Evolutionary conservation across 2,888 invertebrate genomes (phyloP).

Genomic region (Dryadula phaetusa): DNA sequence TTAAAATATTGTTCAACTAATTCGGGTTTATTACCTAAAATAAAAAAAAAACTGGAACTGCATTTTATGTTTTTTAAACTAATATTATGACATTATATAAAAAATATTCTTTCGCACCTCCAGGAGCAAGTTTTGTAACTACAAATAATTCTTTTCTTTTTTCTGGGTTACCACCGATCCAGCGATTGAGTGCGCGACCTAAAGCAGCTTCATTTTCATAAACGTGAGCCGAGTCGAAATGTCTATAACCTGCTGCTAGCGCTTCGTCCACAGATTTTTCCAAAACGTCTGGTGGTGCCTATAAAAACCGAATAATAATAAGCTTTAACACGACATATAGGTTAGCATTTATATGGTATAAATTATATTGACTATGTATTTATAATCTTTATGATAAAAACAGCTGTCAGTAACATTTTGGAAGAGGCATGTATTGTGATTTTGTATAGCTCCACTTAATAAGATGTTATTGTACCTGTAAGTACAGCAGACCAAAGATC

Average conservation of each 20-base stretch:
- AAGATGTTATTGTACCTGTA: too few relatives aligned
- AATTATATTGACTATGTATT: too few relatives aligned
- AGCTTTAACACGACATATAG: too few relatives aligned
- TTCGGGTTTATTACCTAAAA: slow-evolving; percentile 85
- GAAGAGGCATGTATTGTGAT: too few relatives aligned
- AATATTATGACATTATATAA: neutral
- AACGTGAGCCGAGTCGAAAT: slow-evolving; percentile 91
- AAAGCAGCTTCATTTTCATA: slow-evolving; percentile 91
- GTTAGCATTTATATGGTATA: too few relatives aligned
- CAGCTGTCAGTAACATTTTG: too few relatives aligned
- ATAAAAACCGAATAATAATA: slow-evolving; percentile 30
- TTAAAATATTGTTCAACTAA: slow-evolving; percentile 87
- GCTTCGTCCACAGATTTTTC: slow-evolving; percentile 88
- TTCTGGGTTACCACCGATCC: slow-evolving; percentile 87
- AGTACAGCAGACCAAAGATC: too few relatives aligned
- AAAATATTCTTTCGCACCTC: slow-evolving; percentile 68
- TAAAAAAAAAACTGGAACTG: neutral
- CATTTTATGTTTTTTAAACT: neutral
- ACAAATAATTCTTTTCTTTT: slow-evolving; percentile 92
- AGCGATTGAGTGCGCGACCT: slow-evolving; percentile 88
- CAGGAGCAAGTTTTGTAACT: slow-evolving; percentile 91
- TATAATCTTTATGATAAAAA: too few relatives aligned
- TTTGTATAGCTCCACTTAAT: too few relatives aligned
- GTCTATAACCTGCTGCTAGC: slow-evolving; percentile 90
- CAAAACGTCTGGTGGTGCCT: slow-evolving; percentile 88